Conservation (phyloP, 2,888 invertebrate genomes). For the Himalopsyche anomala region DNA sequence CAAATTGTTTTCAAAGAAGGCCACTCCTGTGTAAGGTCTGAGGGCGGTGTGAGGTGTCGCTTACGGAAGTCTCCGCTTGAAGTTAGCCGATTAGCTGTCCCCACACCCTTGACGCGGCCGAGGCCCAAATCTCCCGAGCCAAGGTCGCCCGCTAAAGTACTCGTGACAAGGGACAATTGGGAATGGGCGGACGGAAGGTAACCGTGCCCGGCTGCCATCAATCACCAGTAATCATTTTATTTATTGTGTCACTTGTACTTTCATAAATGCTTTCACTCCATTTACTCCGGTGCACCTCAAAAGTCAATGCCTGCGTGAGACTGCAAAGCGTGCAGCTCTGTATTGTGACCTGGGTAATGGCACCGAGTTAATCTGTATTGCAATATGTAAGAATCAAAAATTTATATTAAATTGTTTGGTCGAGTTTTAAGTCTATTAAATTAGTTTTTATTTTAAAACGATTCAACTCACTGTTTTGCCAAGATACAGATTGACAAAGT, state of each 20-base stretch:
- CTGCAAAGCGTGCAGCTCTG: conserved; percentile 50
- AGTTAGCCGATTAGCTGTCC: conserved; percentile 67
- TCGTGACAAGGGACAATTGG: conserved; percentile 14
- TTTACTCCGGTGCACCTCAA: conserved; percentile 55
- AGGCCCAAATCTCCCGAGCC: conserved; percentile 65
- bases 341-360: conserved; percentile 52
- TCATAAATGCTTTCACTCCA: conserved; percentile 59
- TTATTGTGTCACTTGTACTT: conserved; percentile 65
- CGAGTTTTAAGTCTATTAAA: no score
- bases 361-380: conserved; percentile 52
- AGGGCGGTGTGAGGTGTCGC: conserved; percentile 53
- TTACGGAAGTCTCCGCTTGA: conserved; percentile 62
- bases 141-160: conserved; percentile 65
- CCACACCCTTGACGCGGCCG: conserved; percentile 41
- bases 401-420: no score
- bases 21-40: conserved; percentile 61
- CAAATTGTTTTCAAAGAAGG: conserved; percentile 63
- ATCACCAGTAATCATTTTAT: conserved; percentile 66
- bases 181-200: conserved; percentile 52
- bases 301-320: conserved; percentile 54
- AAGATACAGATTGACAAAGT: not conserved
- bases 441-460: no score
- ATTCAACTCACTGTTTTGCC: no score
- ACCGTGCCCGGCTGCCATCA: conserved; percentile 56
- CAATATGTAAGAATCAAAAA: no score